A percentile compares a stretch with the other conserved stretches of the same genome.
Conservation (phyloP, 1,140 invertebrate genomes). For the Venustaconcha ellipsiformis region DNA sequence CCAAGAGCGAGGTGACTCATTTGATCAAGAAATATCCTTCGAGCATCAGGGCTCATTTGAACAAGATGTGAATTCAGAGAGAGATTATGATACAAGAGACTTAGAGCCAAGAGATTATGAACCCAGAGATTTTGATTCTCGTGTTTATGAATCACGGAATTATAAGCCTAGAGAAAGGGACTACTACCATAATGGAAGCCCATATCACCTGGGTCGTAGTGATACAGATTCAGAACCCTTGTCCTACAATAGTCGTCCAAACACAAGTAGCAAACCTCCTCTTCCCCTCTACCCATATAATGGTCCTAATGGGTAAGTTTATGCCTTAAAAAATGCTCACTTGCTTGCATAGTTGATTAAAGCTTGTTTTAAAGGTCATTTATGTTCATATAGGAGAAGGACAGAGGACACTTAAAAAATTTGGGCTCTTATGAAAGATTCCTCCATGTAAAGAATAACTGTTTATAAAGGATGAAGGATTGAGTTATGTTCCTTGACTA, state of each 20-base stretch:
- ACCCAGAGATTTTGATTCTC: conserved; percentile 18
- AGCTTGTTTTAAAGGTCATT: too few relatives aligned
- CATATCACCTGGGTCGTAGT: conserved; percentile 63
- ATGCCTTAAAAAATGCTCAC: too few relatives aligned
- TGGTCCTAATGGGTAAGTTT: too few relatives aligned
- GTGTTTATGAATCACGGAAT: conserved; percentile 40
- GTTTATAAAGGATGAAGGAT: too few relatives aligned
- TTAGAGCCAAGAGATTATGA: conserved; percentile 26
- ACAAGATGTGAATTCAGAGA: conserved; percentile 47
- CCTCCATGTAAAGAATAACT: too few relatives aligned
- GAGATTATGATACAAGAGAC: conserved; percentile 28
- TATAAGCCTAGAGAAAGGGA: conserved; percentile 41
- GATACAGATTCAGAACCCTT: conserved; percentile 81
- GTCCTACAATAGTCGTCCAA: conserved; percentile 90
- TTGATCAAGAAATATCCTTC: conserved; percentile 38
- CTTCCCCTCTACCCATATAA: too few relatives aligned
- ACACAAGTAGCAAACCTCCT: conserved; percentile 38
- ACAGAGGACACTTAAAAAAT: too few relatives aligned
- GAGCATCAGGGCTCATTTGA: conserved; percentile 46
- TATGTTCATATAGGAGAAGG: too few relatives aligned
- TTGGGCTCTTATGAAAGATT: too few relatives aligned
- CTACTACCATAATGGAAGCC: conserved; percentile 50
- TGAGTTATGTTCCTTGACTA: too few relatives aligned
- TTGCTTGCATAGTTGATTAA: too few relatives aligned
- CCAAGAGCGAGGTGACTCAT: conserved; percentile 23